Percentiles rank a stretch among this genome's conserved stretches.
Conservation (phyloP, 2,797 vertebrate genomes). For the Sebastes goodei region DNA sequence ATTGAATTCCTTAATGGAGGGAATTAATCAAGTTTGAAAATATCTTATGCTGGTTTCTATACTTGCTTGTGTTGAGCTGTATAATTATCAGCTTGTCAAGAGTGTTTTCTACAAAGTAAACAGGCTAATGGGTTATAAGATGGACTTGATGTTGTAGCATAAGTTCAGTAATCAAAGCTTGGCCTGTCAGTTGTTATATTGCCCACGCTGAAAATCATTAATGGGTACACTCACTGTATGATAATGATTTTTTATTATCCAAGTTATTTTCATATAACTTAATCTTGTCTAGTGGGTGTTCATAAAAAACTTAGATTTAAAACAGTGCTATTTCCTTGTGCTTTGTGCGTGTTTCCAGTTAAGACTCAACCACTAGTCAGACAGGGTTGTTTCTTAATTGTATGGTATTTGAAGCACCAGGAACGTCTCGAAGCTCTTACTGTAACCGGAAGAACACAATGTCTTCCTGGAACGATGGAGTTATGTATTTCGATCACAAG, state of each 20-base stretch:
- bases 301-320: not conserved
- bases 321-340: not conserved
- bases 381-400: not conserved
- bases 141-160: not conserved
- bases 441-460: not conserved
- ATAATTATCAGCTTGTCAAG: not conserved
- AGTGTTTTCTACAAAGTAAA: not conserved
- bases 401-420: not conserved
- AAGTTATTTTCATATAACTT: no score
- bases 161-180: not conserved
- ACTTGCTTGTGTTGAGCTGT: not conserved
- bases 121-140: not conserved
- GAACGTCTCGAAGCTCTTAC: not conserved
- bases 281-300: fast-evolving
- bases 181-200: not conserved
- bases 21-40: not conserved
- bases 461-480: not conserved
- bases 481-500: not conserved
- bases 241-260: not conserved
- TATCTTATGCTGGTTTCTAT: not conserved
- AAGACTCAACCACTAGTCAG: not conserved
- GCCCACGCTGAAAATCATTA: not conserved
- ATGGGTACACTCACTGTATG: not conserved
- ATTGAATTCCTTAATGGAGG: not conserved
- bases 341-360: not conserved